Percentiles rank a stretch among this genome's conserved stretches.
phyloP scores from a whole-genome alignment of 2,888 invertebrate species.

The Xestia sexstrigata region DNA sequence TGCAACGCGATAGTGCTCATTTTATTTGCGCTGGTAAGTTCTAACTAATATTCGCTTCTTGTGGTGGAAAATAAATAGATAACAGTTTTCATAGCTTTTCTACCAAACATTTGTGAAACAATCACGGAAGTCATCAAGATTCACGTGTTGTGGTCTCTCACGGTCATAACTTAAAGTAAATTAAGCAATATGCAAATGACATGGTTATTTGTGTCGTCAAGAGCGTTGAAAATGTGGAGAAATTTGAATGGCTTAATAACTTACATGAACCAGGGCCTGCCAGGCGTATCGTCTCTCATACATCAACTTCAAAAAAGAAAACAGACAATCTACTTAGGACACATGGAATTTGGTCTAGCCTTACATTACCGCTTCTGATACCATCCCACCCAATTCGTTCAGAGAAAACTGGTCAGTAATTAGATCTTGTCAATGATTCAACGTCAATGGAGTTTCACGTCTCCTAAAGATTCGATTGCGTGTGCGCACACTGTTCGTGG shows the following conservation, averaged over 20 bases:
- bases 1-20: conserved; percentile 39
- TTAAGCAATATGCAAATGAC: conserved; percentile 1
- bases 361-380: conserved; percentile 15
- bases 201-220: background rate
- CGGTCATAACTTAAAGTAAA: background rate
- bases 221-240: background rate
- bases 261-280: background rate
- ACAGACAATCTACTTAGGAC: background rate
- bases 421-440: conserved; percentile 62
- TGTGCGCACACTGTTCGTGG: conserved; percentile 69
- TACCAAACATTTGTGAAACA: background rate
- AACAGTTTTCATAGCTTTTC: conserved; percentile 9
- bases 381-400: conserved; percentile 27
- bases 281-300: background rate
- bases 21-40: conserved; percentile 14
- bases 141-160: background rate
- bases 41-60: conserved; percentile 5
- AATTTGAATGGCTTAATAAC: background rate
- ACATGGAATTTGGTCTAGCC: background rate
- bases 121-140: background rate
- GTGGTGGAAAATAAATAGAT: conserved; percentile 4
- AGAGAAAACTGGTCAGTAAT: conserved; percentile 60
- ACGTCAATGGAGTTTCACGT: conserved; percentile 51
- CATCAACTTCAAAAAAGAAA: background rate
- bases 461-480: conserved; percentile 66